A percentile compares a stretch with the other conserved stretches of the same genome.
Conservation (phyloP, 2,888 invertebrate species). For the Callyntrura guangdongensis region DNA sequence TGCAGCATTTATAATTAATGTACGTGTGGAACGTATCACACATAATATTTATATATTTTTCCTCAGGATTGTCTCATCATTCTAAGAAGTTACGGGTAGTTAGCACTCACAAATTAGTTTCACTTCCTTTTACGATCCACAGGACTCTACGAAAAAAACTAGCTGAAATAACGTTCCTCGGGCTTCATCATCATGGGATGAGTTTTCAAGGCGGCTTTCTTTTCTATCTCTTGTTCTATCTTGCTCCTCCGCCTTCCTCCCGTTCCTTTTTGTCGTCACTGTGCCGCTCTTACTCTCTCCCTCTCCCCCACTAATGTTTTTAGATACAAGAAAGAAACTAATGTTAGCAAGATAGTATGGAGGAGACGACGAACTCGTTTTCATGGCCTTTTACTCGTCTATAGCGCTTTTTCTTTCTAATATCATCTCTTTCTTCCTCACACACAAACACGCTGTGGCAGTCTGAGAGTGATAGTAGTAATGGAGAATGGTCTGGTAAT, state of each 20-base stretch:
- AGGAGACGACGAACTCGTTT: slow-evolving; percentile 70
- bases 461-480: slow-evolving; percentile 75
- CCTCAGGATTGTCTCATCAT: slow-evolving; percentile 68
- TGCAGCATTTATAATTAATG: slow-evolving; percentile 43
- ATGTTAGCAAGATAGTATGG: slow-evolving; percentile 39
- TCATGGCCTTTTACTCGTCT: slow-evolving; percentile 73
- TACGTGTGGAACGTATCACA: slow-evolving; percentile 21
- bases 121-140: slow-evolving; percentile 77
- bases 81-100: slow-evolving; percentile 77
- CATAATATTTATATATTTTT: slow-evolving; percentile 46
- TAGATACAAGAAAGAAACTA: slow-evolving; percentile 49
- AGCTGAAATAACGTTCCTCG: slow-evolving; percentile 70
- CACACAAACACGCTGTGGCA: slow-evolving; percentile 30
- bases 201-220: slow-evolving; percentile 77
- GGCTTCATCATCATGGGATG: slow-evolving; percentile 76
- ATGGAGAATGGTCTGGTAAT: slow-evolving; percentile 78
- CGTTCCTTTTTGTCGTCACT: slow-evolving; percentile 44
- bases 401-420: slow-evolving; percentile 66
- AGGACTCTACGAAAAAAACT: slow-evolving; percentile 66
- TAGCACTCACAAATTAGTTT: slow-evolving; percentile 80
- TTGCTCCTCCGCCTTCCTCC: slow-evolving; percentile 60
- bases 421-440: slow-evolving; percentile 61
- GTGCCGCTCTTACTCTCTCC: slow-evolving; percentile 10
- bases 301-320: slow-evolving; percentile 18
- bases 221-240: slow-evolving; percentile 77